These are phyloP conservation scores for Pentamera pediparva DNA, from an alignment of 53 echinoderm and acorn worm species.

Conservation along the genomic window DNA sequence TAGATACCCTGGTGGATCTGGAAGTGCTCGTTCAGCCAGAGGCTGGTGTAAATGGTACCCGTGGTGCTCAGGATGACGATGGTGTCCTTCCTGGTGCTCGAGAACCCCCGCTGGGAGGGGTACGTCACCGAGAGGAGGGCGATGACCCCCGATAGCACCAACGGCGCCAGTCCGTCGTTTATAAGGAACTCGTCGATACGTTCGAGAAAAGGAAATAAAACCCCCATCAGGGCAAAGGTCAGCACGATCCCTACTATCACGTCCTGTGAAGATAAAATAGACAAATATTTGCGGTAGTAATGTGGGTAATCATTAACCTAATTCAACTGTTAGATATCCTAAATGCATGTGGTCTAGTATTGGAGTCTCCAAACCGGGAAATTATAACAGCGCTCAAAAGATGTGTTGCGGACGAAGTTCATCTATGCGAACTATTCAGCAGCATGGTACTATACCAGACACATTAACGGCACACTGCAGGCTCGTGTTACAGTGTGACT, in stretches of 20 bases:
- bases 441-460: too few species aligned
- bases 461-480: too few species aligned
- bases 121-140: constrained; percentile 29
- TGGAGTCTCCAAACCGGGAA: too few species aligned
- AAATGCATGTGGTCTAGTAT: too few species aligned
- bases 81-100: constrained; percentile 74
- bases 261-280: constrained; percentile 45
- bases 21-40: constrained; percentile 47
- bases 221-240: constrained; percentile 49
- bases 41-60: constrained; percentile 45
- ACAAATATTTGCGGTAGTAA: background rate
- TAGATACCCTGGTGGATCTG: constrained; percentile 46
- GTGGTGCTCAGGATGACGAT: constrained; percentile 59
- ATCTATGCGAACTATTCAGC: too few species aligned
- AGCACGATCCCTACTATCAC: constrained; percentile 62
- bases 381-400: too few species aligned
- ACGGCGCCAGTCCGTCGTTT: constrained; percentile 61
- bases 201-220: constrained; percentile 67
- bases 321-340: too few species aligned
- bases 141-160: constrained; percentile 50
- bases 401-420: too few species aligned
- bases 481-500: too few species aligned
- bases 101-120: constrained; percentile 73
- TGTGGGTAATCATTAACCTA: background rate
- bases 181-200: constrained; percentile 56